Base-by-base conservation (phyloP, 1,140 invertebrate species). In the Parapsyche elsis region DNA sequence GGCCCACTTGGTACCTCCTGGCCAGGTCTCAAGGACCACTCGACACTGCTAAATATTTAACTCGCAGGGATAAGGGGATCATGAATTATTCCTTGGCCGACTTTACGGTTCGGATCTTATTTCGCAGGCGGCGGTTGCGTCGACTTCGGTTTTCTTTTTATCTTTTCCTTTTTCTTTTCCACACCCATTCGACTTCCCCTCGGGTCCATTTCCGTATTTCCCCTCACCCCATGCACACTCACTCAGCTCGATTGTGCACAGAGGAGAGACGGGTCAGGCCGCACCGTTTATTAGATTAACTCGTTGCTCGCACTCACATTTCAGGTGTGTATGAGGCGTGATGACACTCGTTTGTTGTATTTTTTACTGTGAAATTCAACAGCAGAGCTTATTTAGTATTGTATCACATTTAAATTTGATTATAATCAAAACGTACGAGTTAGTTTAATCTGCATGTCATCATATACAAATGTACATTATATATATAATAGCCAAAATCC, bases 11-110 rank as follows among this genome's bases (percentile, higher is more conserved):
- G 49, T 19, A 9, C 57, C 57, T 61, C 57, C 45, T 57, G 23
- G 46, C 57, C 75, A 77, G 75, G 30, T 77, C 75, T 77, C 75
- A 59, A 77, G 75, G 75, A 77, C 75, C 75, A 77, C 75, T 77
- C 75, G 75, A 77, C 75, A 77, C 75, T 77, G 75, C 75, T 77
- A 77, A 77, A 77, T 77, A 77, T 77, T 77, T 77, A 77, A 77
- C 75, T 77, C 75, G 75, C 10, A 45, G 59, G 75, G 75, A 77
- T 77, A 77, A 77, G 57, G 75, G 75, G 75, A 64, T 77, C 75
- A 77, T 77, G 75, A 77, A 77, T 77, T 77, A 77, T 77, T 77
- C 75, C 75, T 64, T 21, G 75, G 57, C 57, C 75, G 75, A 77
- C 75, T 77, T 77, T 77, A 77, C 75, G 75, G 75, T 77, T 64